Percentiles rank a stretch among this genome's conserved stretches.
phyloP scores from a whole-genome alignment of 1,140 invertebrate species.

The Caenorhabditis briggsae region DNA sequence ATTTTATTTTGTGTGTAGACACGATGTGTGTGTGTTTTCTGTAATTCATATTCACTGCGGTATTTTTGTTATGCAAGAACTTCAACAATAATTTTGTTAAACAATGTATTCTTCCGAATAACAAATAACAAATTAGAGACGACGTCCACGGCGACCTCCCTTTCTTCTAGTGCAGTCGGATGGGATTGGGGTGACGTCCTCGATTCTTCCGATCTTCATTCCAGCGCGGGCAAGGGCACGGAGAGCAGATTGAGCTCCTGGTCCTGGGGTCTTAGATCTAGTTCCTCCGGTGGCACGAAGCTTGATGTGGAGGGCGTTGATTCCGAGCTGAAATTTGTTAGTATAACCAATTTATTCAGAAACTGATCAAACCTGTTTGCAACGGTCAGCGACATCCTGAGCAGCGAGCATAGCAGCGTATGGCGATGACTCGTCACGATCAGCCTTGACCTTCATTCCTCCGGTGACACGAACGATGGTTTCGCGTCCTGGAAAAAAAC shows the following conservation, averaged over 20 bases:
- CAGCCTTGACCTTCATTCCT: slow-evolving; percentile 99
- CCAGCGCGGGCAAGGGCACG: slow-evolving; percentile 95
- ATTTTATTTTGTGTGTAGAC: no score
- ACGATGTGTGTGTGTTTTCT: no score
- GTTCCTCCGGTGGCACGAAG: slow-evolving; percentile 96
- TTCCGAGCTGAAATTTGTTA: slow-evolving; percentile 83
- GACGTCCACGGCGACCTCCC: slow-evolving; percentile 97
- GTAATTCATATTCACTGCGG: no score
- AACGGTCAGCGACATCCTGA: slow-evolving; percentile 99
- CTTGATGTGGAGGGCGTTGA: slow-evolving; percentile 97
- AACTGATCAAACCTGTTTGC: slow-evolving; percentile 83
- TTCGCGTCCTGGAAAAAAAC: slow-evolving; percentile 83
- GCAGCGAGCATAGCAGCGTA: slow-evolving; percentile 99
- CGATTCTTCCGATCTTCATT: slow-evolving; percentile 99
- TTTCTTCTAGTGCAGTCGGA: slow-evolving; percentile 98
- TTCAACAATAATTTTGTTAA: neutral
- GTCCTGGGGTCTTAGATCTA: slow-evolving; percentile 94
- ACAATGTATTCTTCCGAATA: slow-evolving; percentile 54
- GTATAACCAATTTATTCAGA: neutral
- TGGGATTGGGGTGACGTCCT: slow-evolving; percentile 98
- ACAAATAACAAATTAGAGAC: slow-evolving; percentile 85
- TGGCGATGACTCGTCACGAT: slow-evolving; percentile 98
- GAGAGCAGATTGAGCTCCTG: slow-evolving; percentile 96
- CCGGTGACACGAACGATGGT: slow-evolving; percentile 98
- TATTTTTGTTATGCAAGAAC: no score